Base-by-base conservation (phyloP, 2,113 vertebrate species). In the Cettia cetti region DNA sequence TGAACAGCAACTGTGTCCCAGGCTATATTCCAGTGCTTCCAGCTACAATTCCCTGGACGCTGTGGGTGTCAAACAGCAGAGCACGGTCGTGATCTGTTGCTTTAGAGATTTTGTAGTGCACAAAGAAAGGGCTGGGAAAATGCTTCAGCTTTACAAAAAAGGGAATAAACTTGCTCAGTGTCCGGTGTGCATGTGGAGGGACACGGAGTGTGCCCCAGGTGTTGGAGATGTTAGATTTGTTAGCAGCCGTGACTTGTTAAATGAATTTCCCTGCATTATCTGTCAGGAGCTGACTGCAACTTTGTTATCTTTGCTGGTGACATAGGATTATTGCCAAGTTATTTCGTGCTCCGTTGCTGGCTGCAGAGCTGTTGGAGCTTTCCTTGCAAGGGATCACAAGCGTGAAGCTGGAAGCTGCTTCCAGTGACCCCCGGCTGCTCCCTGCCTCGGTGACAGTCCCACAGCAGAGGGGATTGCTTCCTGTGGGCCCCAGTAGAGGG, bases 1-100 rank as follows among this genome's bases (percentile, higher is more conserved):
- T 9, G 44, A 68, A 31, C 11, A 76, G 40, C 35, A 49, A 7
- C 61, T 2, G 12, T 2, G 21, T 82, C 59, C 64, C 72, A 61
- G 2, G 23, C 5, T 15, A 4, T 1, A 15, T 13, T 20, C 28
- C 49, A 13, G 22, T 15, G 27, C 49, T 49, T 10, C 53, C 30
- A 45, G 82, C 33, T 37, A 2, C 53, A 23, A 30, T 52, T 18
- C 42, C 74, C 63, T 40, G 20, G 15, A 9, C 65, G 2, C n/a
- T 2, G n/a, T 3, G 40, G 26, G 16, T 42, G 42, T n/a, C 3
- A 28, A 52, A 16, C 27, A 69, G 66, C 54, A 33, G 45, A 61
- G 54, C 11, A 0, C 0, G 18, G 59, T 11, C 2, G 0, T 4
- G 49, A 9, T 45, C 35, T 45, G 33, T 1, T 6, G 28, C 61